Conservation (phyloP, 2,797 vertebrate species). For the Gallirallus australis region DNA sequence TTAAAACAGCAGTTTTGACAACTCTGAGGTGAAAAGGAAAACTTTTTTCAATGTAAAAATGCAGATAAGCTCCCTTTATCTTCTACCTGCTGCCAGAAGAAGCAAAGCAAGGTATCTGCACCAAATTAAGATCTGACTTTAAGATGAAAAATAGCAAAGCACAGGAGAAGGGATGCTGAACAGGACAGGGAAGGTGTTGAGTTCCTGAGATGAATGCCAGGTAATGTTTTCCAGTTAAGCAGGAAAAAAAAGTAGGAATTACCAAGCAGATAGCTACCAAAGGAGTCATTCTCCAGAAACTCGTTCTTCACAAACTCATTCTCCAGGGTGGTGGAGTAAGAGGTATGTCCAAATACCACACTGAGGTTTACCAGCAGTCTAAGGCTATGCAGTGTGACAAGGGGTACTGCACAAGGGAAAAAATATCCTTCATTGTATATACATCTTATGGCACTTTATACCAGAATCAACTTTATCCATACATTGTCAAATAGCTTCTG, state of each 20-base stretch:
- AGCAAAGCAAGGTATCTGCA: background rate
- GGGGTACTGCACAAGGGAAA: background rate
- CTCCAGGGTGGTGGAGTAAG: background rate
- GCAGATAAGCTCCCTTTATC: background rate
- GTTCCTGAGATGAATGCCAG: slow-evolving; percentile 18
- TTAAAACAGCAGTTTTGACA: background rate
- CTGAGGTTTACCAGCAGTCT: background rate
- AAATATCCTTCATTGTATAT: background rate
- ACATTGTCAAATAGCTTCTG: background rate
- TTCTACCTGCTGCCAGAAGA: background rate
- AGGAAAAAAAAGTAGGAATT: background rate
- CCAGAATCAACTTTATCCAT: background rate
- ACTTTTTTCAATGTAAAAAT: background rate
- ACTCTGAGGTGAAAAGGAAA: background rate
- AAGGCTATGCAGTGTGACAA: rapidly evolving
- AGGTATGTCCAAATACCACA: background rate
- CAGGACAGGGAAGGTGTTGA: background rate
- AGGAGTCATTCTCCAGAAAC: background rate
- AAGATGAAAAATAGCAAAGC: background rate
- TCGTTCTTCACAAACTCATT: background rate
- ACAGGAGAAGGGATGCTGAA: background rate
- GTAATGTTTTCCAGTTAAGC: slow-evolving; percentile 19
- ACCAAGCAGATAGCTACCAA: background rate
- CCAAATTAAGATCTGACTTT: slow-evolving; percentile 14
- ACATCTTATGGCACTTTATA: background rate